Conservation (phyloP, 2,888 invertebrate species). For the Acronicta leporina region DNA sequence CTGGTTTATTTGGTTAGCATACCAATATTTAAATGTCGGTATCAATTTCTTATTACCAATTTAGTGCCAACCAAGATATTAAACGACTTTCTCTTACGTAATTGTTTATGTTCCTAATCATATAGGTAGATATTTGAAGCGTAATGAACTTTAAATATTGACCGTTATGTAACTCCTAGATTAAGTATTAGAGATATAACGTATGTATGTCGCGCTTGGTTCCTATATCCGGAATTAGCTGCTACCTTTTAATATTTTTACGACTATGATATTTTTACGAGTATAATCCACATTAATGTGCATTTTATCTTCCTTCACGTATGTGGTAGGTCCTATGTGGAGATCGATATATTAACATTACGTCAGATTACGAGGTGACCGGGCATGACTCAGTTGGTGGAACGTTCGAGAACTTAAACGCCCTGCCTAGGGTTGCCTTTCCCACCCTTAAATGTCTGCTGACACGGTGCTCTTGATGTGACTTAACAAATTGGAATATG, state of each 20-base stretch:
- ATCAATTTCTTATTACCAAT: constrained; percentile 25
- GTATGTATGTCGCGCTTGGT: constrained; percentile 14
- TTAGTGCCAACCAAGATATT: constrained; percentile 8
- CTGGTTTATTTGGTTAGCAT: too few relatives aligned
- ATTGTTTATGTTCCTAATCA: constrained; percentile 28
- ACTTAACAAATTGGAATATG: neutral
- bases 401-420: constrained; percentile 53
- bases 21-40: too few relatives aligned
- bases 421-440: constrained; percentile 41
- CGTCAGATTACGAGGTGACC: constrained; percentile 66
- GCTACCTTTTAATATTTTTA: constrained; percentile 7
- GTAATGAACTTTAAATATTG: constrained; percentile 33
- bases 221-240: constrained; percentile 18
- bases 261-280: constrained; percentile 24
- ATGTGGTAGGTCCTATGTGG: constrained; percentile 6
- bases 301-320: constrained; percentile 11
- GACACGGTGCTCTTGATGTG: neutral
- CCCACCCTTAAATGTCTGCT: neutral
- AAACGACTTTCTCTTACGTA: constrained; percentile 49
- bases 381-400: constrained; percentile 59
- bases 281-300: constrained; percentile 32
- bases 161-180: constrained; percentile 22
- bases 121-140: constrained; percentile 26
- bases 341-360: constrained; percentile 59
- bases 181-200: constrained; percentile 4